Conservation (phyloP, 1,140 invertebrate species). For the Diabrotica virgifera region DNA sequence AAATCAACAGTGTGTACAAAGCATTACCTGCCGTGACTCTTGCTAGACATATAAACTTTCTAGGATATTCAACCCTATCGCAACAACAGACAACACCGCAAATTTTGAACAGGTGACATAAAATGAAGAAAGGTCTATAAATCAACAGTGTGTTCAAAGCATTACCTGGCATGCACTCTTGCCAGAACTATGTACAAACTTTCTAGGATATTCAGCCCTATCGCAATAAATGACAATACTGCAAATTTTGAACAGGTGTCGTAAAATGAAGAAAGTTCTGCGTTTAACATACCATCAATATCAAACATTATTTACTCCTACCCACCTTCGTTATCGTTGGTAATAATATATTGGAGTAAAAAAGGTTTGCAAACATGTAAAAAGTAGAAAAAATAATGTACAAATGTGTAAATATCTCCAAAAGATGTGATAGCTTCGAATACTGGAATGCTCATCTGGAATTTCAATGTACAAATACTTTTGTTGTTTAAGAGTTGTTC, state of each 20-base stretch:
- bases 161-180: too few relatives aligned
- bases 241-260: background rate
- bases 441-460: constrained; percentile 19
- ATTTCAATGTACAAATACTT: constrained; percentile 8
- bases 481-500: background rate
- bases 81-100: background rate
- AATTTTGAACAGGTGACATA: background rate
- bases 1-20: too few relatives aligned
- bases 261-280: background rate
- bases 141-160: too few relatives aligned
- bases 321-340: background rate
- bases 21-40: too few relatives aligned
- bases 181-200: too few relatives aligned
- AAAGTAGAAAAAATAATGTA: constrained; percentile 10
- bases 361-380: constrained; percentile 2
- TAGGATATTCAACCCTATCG: too few relatives aligned
- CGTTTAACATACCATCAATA: background rate
- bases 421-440: constrained; percentile 21
- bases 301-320: background rate
- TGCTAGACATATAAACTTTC: too few relatives aligned
- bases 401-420: constrained; percentile 19
- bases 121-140: background rate
- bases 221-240: too few relatives aligned
- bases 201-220: too few relatives aligned
- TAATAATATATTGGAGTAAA: background rate